Base-by-base conservation (phyloP, 2,888 invertebrate species). In the Agrochola lychnidis region DNA sequence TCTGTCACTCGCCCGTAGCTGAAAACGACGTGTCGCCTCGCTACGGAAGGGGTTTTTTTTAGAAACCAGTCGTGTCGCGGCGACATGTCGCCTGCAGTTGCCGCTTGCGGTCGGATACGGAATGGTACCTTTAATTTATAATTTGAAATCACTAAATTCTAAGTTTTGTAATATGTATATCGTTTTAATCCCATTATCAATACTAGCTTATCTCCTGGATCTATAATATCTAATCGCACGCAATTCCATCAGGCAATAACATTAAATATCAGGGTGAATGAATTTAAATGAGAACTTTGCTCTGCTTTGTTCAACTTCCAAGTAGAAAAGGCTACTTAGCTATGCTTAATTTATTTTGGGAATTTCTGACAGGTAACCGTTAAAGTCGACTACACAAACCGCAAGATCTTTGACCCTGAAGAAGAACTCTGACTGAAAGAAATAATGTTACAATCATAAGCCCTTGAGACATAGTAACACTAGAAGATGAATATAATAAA, bases 181-280 rank as follows among this genome's bases (percentile, higher is more conserved):
- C 25, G 2, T 25, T 59, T 79, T 16, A 62, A 70, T 76, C 4
- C 45, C 3, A 5, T 30, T 51, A 57, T 70, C 40, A 61, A 61
- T 64, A 51, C 36, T 36, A 19, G 42, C 12, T 61, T 45, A 62
- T 73, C 70, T 53, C 12, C 5, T 19, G 25, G 14, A 74, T 68
- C 63, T 70, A 57, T 56, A 78, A 56, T 40, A 40, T 45, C 45
- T 71, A 42, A 82, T 78, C 53, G 36, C 83, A 74, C 63, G 69
- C 79, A 40, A 66, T 62, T 64, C 12, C n/a, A 53, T 69, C 79
- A 53, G 59, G 48, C 68, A 63, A 73, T 70, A 63, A 42, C 16
- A 25, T 62, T 68, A 3, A 70, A 70, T 56, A 73, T 36, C 25
- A 57, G 14, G 59, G 36, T 61, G 56, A 68, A 79, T 75, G 16